Evolutionary conservation across 53 echinoderm and acorn worm species (phyloP).

Genomic region (Patiria pectinifera): DNA sequence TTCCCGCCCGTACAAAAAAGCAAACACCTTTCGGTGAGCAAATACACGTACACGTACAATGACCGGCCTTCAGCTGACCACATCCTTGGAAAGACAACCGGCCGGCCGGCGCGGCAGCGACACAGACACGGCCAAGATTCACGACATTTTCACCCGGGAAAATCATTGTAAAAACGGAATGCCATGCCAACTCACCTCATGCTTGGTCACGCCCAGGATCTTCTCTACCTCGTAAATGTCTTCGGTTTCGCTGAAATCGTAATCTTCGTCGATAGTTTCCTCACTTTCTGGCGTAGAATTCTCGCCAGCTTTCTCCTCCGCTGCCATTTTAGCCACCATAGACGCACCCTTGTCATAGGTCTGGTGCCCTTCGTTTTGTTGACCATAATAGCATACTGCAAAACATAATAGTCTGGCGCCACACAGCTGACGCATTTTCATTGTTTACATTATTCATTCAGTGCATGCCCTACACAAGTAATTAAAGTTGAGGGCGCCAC

Average conservation of each 20-base stretch:
- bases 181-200: conserved; percentile 68
- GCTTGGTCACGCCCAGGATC: conserved; percentile 82
- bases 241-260: conserved; percentile 61
- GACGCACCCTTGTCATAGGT: conserved; percentile 54
- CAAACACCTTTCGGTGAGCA: neutral
- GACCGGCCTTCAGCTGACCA: neutral
- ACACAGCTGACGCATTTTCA: neutral
- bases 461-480: too few relatives aligned
- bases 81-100: neutral
- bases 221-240: conserved; percentile 83
- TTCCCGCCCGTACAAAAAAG: neutral
- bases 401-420: conserved; percentile 42
- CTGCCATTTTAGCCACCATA: conserved; percentile 59
- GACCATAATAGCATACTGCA: neutral
- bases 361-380: conserved; percentile 19
- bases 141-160: neutral
- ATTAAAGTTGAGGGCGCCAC: too few relatives aligned
- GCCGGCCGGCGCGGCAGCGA: neutral
- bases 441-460: too few relatives aligned
- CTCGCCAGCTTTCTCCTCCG: conserved; percentile 44
- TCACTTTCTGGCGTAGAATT: conserved; percentile 52
- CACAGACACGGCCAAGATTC: too few relatives aligned
- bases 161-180: conserved; percentile 8
- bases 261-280: conserved; percentile 50
- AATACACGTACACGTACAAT: neutral